A percentile compares a stretch with the other conserved stretches of the same genome.
phyloP scores from a whole-genome alignment of 2,888 invertebrate species.

The Steinernema hermaphroditum region DNA sequence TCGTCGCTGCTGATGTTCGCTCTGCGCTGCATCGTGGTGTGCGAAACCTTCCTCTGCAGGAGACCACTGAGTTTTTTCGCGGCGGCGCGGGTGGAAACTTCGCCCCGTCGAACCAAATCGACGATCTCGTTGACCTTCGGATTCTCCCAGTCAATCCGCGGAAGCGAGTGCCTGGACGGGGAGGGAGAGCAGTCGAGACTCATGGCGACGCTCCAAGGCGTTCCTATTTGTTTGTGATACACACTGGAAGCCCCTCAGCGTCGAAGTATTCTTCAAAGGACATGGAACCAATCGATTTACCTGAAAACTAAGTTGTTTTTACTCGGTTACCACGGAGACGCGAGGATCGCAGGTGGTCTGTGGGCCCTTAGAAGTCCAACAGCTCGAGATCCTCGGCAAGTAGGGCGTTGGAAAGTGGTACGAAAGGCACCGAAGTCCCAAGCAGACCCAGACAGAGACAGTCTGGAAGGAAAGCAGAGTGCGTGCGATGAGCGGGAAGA shows the following conservation, averaged over 20 bases:
- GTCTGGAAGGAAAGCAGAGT: no score
- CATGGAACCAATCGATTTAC: not conserved
- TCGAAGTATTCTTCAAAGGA: not conserved
- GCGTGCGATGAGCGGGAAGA: no score
- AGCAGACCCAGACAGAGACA: no score
- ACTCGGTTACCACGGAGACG: constrained; percentile 17
- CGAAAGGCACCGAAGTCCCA: no score
- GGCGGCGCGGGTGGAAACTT: constrained; percentile 11
- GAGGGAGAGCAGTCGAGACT: not conserved
- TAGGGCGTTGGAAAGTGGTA: no score
- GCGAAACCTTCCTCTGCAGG: constrained; percentile 3
- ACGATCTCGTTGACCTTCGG: constrained; percentile 15
- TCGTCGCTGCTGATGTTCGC: not conserved
- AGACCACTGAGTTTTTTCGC: not conserved
- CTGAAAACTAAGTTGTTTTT: not conserved
- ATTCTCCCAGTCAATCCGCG: constrained; percentile 20
- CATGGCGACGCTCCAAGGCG: not conserved
- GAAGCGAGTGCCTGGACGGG: constrained; percentile 4
- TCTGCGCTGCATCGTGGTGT: constrained; percentile 18
- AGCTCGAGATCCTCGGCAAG: no score
- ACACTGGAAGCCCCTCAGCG: not conserved
- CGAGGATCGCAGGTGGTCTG: constrained; percentile 19
- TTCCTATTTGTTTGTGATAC: not conserved
- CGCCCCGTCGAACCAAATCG: constrained; percentile 10
- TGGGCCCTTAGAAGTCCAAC: no score